A percentile compares a stretch with the other conserved stretches of the same genome.
Conservation (phyloP, 2,113 vertebrate genomes). For the Sphyrna mokarran region DNA sequence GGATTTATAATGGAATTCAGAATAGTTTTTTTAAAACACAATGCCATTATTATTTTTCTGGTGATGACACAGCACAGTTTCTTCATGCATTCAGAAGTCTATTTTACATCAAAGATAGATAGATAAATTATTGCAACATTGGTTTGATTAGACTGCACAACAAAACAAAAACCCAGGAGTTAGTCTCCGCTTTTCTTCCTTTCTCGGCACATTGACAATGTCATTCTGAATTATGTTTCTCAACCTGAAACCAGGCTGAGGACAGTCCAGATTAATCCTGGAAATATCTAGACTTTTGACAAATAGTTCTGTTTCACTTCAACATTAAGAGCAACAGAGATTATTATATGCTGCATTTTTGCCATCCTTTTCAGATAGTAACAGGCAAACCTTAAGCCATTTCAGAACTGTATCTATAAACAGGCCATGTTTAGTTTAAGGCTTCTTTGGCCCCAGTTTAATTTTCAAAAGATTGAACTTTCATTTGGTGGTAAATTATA, state of each 20-base stretch:
- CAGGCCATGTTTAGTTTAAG: neutral
- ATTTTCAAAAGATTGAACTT: slow-evolving; percentile 15
- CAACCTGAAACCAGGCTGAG: neutral
- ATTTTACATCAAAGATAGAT: slow-evolving; percentile 8
- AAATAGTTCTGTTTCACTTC: neutral
- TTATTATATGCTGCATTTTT: neutral
- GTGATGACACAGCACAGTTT: slow-evolving; percentile 5
- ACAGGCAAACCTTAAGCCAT: neutral
- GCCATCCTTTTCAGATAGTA: neutral
- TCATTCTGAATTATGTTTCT: neutral
- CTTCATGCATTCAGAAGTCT: slow-evolving; percentile 21
- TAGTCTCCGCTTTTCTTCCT: neutral
- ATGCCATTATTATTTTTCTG: neutral
- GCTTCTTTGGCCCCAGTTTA: neutral
- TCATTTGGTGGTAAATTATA: neutral
- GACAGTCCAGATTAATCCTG: neutral
- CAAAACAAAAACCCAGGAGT: neutral
- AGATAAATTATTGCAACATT: slow-evolving; percentile 30
- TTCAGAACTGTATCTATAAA: neutral
- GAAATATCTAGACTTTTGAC: neutral
- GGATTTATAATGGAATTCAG: neutral
- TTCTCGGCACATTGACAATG: neutral
- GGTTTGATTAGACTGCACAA: slow-evolving; percentile 16
- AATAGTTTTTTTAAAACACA: neutral
- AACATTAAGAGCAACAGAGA: neutral